Conservation (phyloP, 2,888 invertebrate species). For the Leucophenga montana region DNA sequence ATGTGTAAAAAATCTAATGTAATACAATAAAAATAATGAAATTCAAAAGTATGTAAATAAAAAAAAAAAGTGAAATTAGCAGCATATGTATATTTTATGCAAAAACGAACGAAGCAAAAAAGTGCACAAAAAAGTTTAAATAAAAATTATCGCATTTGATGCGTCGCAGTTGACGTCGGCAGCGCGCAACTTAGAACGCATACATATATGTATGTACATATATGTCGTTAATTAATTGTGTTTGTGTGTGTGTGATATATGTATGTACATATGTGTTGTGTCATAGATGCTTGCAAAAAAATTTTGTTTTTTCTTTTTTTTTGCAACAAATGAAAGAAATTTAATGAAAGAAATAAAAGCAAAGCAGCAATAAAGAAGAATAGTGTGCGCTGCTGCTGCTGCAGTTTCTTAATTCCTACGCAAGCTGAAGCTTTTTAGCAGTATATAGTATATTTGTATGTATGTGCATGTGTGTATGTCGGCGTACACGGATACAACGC, state of each 20-base stretch:
- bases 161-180: constrained; percentile 20
- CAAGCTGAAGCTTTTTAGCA: too few relatives aligned
- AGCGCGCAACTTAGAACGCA: background rate
- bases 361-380: background rate
- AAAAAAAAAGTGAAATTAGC: background rate
- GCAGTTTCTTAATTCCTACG: too few relatives aligned
- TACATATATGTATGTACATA: background rate
- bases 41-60: background rate
- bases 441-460: background rate
- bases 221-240: constrained; percentile 29
- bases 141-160: constrained; percentile 25
- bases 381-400: too few relatives aligned
- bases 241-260: background rate
- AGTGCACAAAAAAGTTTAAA: background rate
- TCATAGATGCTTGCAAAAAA: constrained; percentile 21
- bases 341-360: background rate
- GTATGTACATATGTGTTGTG: constrained; percentile 29
- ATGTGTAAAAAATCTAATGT: constrained; percentile 42
- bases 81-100: background rate
- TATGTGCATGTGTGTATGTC: background rate
- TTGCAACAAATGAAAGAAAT: background rate
- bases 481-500: too few relatives aligned
- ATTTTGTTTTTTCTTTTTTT: too few relatives aligned
- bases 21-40: constrained; percentile 45
- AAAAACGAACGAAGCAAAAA: constrained; percentile 14